These are phyloP conservation scores for Plagiodera versicolora DNA, from an alignment of 2,888 invertebrate species.

Conservation along the genomic window DNA sequence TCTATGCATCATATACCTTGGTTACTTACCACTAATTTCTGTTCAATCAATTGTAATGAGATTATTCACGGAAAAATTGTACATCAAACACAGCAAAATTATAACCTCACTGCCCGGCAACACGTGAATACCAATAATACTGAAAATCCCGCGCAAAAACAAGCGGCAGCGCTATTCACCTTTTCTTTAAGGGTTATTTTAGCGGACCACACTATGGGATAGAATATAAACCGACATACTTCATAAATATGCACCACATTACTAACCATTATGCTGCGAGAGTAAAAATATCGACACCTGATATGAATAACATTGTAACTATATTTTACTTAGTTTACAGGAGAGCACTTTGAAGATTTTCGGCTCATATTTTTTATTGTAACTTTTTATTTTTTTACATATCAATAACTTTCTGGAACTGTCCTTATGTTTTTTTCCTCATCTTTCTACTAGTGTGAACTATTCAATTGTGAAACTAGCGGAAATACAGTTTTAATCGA, in stretches of 20 bases:
- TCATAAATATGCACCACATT: not conserved
- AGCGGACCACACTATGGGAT: not conserved
- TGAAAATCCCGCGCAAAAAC: conserved; percentile 1
- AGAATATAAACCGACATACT: not conserved
- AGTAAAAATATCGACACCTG: too few species aligned
- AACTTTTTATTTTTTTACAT: too few species aligned
- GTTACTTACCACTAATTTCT: not conserved
- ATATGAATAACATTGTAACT: too few species aligned
- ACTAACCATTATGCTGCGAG: not conserved
- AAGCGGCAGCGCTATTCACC: not conserved
- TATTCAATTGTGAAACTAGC: too few species aligned
- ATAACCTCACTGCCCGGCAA: not conserved
- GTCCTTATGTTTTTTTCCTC: too few species aligned
- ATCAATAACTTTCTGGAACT: too few species aligned
- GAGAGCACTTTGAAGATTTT: too few species aligned
- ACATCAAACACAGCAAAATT: conserved; percentile 1
- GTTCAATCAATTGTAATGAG: not conserved
- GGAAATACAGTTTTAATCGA: too few species aligned
- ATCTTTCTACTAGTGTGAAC: too few species aligned
- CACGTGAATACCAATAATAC: conserved; percentile 4
- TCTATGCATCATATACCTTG: conserved; percentile 3
- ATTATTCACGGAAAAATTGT: not conserved
- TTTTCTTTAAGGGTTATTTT: conserved; percentile 1
- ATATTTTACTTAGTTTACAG: too few species aligned
- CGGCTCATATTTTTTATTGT: too few species aligned